A percentile compares a stretch with the other conserved stretches of the same genome.
Conservation (phyloP, 2,113 vertebrate genomes). For the Dipodomys stephensi region DNA sequence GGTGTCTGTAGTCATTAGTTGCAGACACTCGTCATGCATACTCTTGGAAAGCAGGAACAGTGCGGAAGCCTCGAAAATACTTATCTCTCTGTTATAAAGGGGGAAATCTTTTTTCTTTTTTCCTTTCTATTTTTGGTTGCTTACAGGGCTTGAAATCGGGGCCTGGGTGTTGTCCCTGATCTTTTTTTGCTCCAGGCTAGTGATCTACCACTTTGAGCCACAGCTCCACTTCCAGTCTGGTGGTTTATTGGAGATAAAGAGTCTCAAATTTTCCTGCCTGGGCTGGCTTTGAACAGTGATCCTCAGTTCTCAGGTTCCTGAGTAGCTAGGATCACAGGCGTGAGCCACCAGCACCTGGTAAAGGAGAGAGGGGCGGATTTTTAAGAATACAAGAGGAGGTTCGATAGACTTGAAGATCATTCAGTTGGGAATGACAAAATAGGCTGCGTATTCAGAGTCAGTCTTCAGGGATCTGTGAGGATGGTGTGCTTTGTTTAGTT, state of each 20-base stretch:
- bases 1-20: conserved; percentile 28
- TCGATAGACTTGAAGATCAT: neutral
- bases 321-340: no score
- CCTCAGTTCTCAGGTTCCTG: no score
- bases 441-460: neutral
- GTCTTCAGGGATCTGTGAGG: neutral
- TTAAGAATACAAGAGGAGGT: neutral
- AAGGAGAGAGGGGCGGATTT: neutral
- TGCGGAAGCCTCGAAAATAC: neutral
- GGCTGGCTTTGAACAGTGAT: no score
- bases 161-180: no score
- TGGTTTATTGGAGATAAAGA: no score
- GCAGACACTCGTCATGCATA: neutral
- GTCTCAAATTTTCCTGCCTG: no score
- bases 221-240: no score
- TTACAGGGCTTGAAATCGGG: no score
- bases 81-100: neutral
- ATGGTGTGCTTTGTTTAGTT: neutral
- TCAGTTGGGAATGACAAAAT: neutral
- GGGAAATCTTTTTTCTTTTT: neutral
- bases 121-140: no score
- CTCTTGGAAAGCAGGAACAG: neutral
- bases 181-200: no score
- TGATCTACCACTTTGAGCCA: no score
- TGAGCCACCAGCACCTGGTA: no score